These are phyloP conservation scores for Zootoca vivipara DNA, from an alignment of 2,113 vertebrate genomes.

Conservation along the genomic window DNA sequence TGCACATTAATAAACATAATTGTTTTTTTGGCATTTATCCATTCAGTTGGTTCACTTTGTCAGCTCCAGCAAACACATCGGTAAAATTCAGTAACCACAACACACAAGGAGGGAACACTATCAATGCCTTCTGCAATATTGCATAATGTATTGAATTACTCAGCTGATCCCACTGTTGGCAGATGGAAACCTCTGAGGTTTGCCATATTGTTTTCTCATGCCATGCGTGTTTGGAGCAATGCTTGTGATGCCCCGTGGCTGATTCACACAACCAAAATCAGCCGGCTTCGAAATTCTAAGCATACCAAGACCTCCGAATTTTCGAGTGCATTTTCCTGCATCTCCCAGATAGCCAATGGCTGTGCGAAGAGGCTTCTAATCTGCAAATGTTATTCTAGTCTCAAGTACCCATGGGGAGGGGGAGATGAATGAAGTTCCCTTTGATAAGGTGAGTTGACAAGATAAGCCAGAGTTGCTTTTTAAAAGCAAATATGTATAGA, in stretches of 20 bases:
- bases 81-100: conserved; percentile 70
- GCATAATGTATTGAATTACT: conserved; percentile 75
- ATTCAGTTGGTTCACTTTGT: conserved; percentile 79
- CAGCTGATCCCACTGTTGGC: conserved; percentile 50
- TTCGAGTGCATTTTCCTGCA: neutral
- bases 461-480: conserved; percentile 80
- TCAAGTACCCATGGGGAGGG: conserved; percentile 80
- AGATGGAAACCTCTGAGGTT: conserved; percentile 71
- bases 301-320: too few species aligned
- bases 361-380: conserved; percentile 11
- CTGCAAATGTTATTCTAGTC: conserved; percentile 77
- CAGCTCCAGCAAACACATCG: conserved; percentile 67
- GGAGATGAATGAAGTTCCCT: conserved; percentile 90
- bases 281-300: neutral
- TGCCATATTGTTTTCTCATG: conserved; percentile 33
- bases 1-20: conserved; percentile 92
- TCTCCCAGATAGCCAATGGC: neutral
- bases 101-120: conserved; percentile 53
- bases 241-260: conserved; percentile 65
- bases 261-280: neutral
- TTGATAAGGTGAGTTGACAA: conserved; percentile 90
- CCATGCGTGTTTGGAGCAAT: conserved; percentile 50
- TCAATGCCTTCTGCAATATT: conserved; percentile 67
- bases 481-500: conserved; percentile 77
- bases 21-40: conserved; percentile 86